phyloP scores from a whole-genome alignment of 1,140 invertebrate genomes.

The Ostrea edulis region DNA sequence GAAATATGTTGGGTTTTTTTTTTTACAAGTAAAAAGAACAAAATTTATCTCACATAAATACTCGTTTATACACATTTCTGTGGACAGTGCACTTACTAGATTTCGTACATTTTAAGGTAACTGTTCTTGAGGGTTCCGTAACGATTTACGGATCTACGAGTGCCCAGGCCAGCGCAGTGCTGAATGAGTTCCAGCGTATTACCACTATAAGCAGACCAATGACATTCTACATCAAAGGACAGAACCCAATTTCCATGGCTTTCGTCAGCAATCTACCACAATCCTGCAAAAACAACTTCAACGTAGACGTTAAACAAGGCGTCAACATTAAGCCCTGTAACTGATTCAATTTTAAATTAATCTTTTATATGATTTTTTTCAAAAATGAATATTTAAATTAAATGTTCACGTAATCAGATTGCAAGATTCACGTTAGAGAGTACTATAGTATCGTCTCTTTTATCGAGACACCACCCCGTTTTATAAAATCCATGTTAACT shows the following conservation, averaged over 20 bases:
- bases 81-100: no score
- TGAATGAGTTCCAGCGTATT: constrained; percentile 52
- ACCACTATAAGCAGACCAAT: constrained; percentile 45
- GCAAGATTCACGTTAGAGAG: no score
- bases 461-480: no score
- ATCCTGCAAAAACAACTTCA: constrained; percentile 47
- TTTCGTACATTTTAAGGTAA: constrained; percentile 49
- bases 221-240: constrained; percentile 48
- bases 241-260: constrained; percentile 39
- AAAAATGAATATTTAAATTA: no score
- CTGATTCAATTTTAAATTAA: neutral
- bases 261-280: constrained; percentile 43
- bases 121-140: constrained; percentile 46
- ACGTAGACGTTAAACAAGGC: constrained; percentile 48
- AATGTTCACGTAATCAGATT: no score
- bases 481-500: no score
- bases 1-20: no score
- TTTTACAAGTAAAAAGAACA: neutral
- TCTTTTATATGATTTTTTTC: no score
- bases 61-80: neutral
- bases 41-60: neutral
- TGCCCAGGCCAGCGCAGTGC: constrained; percentile 49
- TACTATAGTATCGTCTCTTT: no score
- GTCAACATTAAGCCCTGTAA: constrained; percentile 41
- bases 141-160: constrained; percentile 54